phyloP scores from a whole-genome alignment of 1,140 invertebrate species.

The Cylas formicarius region DNA sequence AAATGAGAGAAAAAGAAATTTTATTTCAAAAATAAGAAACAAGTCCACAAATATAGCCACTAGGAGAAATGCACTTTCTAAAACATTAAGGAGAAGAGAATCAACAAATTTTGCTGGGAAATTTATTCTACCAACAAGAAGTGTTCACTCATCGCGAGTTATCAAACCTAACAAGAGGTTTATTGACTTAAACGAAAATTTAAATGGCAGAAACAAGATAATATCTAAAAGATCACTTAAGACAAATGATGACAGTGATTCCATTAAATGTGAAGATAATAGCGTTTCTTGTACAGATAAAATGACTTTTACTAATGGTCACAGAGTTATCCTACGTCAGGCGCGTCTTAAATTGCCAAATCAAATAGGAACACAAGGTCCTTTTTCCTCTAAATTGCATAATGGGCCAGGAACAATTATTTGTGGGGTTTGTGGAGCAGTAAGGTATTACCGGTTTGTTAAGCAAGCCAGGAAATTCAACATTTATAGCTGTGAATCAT shows the following conservation, averaged over 20 bases:
- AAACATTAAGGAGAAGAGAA: constrained; percentile 33
- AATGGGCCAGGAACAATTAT: constrained; percentile 56
- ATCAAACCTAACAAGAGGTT: constrained; percentile 86
- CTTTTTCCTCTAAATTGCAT: constrained; percentile 51
- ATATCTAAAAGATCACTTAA: constrained; percentile 34
- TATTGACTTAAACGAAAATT: constrained; percentile 45
- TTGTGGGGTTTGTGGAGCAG: constrained; percentile 71
- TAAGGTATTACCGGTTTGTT: constrained; percentile 67
- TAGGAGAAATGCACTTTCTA: constrained; percentile 35
- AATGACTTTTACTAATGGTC: constrained; percentile 50
- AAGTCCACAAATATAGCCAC: constrained; percentile 28
- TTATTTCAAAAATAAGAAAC: constrained; percentile 29
- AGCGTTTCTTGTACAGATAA: constrained; percentile 10
- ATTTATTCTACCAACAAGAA: constrained; percentile 75
- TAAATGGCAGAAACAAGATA: constrained; percentile 35
- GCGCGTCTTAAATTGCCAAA: constrained; percentile 57
- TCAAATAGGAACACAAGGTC: constrained; percentile 54
- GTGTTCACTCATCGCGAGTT: constrained; percentile 80
- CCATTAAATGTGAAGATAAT: too few relatives aligned
- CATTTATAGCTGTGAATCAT: constrained; percentile 76
- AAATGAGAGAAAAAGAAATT: constrained; percentile 28
- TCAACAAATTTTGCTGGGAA: constrained; percentile 53
- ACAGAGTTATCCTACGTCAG: constrained; percentile 60
- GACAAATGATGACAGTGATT: constrained; percentile 20
- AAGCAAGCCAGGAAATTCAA: constrained; percentile 75